These are phyloP conservation scores for Ridgeia piscesae DNA, from an alignment of 1,140 invertebrate genomes.

Conservation along the genomic window DNA sequence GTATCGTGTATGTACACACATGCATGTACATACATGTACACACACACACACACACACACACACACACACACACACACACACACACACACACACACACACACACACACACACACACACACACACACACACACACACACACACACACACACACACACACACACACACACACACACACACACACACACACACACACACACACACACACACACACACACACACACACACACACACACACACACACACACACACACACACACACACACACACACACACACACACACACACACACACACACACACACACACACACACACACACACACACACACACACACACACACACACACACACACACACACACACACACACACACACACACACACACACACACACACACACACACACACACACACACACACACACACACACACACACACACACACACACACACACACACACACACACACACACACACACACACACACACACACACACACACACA, in stretches of 20 bases:
- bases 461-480: no score
- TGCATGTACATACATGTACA: neutral
- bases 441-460: no score
- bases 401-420: no score
- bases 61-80: neutral
- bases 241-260: neutral
- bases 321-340: neutral
- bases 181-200: neutral
- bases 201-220: neutral
- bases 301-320: no score
- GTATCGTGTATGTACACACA: neutral
- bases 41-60: neutral
- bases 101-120: no score
- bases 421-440: no score
- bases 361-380: neutral
- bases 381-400: neutral
- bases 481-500: neutral
- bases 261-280: no score
- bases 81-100: no score
- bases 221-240: neutral
- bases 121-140: no score
- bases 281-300: no score
- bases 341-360: neutral
- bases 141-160: no score
- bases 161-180: no score